These are phyloP conservation scores for Sialis lutaria DNA, from an alignment of 2,888 invertebrate genomes.

Conservation along the genomic window DNA sequence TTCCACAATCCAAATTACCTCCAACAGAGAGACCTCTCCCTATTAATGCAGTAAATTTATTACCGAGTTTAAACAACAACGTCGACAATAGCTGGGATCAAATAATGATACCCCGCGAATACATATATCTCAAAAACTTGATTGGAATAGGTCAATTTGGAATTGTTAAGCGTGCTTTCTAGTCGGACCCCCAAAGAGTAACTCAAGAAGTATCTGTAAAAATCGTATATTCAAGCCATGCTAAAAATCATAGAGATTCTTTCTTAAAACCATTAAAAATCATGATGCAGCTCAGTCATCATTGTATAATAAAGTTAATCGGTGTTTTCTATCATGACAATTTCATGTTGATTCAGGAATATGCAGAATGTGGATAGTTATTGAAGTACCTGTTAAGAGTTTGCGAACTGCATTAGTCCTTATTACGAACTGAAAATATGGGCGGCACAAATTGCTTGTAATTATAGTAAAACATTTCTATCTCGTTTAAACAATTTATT, in stretches of 20 bases:
- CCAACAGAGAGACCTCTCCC: no score
- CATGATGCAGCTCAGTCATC: constrained; percentile 78
- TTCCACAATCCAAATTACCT: no score
- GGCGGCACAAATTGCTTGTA: no score
- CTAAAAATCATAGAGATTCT: constrained; percentile 53
- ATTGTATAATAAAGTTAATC: constrained; percentile 77
- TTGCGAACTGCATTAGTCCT: constrained; percentile 46
- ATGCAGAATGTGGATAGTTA: constrained; percentile 74
- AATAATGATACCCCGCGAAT: constrained; percentile 50
- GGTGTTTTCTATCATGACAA: constrained; percentile 74
- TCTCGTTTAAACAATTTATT: neutral
- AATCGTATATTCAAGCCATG: constrained; percentile 64
- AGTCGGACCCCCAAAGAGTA: constrained; percentile 22
- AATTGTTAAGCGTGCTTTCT: constrained; percentile 61
- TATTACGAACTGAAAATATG: no score
- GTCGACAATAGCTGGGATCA: constrained; percentile 20
- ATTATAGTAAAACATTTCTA: constrained; percentile 12
- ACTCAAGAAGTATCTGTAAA: constrained; percentile 63
- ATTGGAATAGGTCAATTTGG: constrained; percentile 89
- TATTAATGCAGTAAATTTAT: no score
- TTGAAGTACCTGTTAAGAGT: constrained; percentile 57
- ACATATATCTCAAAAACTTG: constrained; percentile 45
- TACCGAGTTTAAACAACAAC: neutral
- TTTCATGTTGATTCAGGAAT: constrained; percentile 80
- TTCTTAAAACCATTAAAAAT: constrained; percentile 79